Evolutionary conservation across 2,797 vertebrate species (phyloP).

Genomic region (Taeniopygia guttata): DNA sequence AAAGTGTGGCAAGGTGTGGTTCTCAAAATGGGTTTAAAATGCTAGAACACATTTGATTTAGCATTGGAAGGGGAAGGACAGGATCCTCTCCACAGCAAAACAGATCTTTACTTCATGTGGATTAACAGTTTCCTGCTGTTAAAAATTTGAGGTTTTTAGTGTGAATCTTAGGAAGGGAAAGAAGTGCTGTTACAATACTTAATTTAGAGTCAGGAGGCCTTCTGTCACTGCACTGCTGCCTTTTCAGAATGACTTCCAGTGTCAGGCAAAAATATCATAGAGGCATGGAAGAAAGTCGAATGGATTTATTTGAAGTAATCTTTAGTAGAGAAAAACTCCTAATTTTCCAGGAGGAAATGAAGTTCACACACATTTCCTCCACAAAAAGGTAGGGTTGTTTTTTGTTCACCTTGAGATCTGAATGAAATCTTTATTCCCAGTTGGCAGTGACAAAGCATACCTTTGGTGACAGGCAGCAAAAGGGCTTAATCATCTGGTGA

Average conservation of each 20-base stretch:
- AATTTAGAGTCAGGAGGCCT: neutral
- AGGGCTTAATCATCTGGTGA: neutral
- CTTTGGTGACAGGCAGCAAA: neutral
- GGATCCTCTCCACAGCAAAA: neutral
- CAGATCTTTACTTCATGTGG: neutral
- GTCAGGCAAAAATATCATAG: neutral
- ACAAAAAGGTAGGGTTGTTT: neutral
- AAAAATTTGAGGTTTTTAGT: neutral
- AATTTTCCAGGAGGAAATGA: neutral
- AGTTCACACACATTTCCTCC: neutral
- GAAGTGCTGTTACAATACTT: neutral
- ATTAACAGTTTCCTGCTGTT: neutral
- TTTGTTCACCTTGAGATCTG: neutral
- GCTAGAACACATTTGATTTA: neutral
- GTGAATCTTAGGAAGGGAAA: neutral
- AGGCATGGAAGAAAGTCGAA: neutral
- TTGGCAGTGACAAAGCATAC: neutral
- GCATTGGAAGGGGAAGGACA: neutral
- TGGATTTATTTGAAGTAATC: neutral
- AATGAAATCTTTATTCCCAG: neutral
- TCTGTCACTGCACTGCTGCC: neutral
- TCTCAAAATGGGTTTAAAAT: neutral
- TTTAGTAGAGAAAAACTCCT: neutral
- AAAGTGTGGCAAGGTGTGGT: neutral
- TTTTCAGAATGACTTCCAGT: neutral